phyloP scores from a whole-genome alignment of 2,888 invertebrate species.

The Drosophila austrosaltans region DNA sequence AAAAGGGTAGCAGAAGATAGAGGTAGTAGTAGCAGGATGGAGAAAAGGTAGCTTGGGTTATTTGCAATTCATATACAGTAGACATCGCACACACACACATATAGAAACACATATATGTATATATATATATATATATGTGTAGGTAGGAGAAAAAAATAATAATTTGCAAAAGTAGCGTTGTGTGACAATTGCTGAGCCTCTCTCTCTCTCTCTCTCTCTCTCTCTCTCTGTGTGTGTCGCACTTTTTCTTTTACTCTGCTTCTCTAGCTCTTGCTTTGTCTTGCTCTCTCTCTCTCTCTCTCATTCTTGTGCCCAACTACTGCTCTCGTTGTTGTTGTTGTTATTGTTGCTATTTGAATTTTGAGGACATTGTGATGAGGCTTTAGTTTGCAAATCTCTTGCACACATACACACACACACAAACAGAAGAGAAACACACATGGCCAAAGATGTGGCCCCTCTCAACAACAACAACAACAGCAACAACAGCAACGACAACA shows the following conservation, averaged over 20 bases:
- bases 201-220: not conserved
- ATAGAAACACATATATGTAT: constrained; percentile 15
- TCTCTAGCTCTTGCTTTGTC: not conserved
- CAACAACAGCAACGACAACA: constrained; percentile 24
- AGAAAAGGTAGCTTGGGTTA: constrained; percentile 40
- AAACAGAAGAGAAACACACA: constrained; percentile 35
- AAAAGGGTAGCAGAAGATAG: constrained; percentile 3
- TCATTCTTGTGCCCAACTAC: constrained; percentile 63
- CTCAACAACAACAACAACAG: constrained; percentile 36
- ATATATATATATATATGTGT: constrained; percentile 17
- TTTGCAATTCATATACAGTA: constrained; percentile 77
- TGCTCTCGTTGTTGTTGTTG: constrained; percentile 41
- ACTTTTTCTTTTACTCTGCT: not conserved
- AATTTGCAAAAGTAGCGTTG: constrained; percentile 79
- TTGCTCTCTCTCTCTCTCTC: constrained; percentile 29
- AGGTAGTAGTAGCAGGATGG: constrained; percentile 16
- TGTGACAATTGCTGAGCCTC: constrained; percentile 72
- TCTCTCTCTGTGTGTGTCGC: constrained; percentile 6
- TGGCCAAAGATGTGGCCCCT: constrained; percentile 43
- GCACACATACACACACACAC: constrained; percentile 51
- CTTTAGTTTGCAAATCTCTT: constrained; percentile 81
- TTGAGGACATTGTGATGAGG: constrained; percentile 80
- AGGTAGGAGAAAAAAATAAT: constrained; percentile 61
- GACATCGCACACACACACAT: constrained; percentile 49
- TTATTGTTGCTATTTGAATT: constrained; percentile 75